Evolutionary conservation across 2,888 invertebrate species (phyloP), one percentile per base, ranked within the genome.

Genomic region (Diaprepes abbreviatus): DNA sequence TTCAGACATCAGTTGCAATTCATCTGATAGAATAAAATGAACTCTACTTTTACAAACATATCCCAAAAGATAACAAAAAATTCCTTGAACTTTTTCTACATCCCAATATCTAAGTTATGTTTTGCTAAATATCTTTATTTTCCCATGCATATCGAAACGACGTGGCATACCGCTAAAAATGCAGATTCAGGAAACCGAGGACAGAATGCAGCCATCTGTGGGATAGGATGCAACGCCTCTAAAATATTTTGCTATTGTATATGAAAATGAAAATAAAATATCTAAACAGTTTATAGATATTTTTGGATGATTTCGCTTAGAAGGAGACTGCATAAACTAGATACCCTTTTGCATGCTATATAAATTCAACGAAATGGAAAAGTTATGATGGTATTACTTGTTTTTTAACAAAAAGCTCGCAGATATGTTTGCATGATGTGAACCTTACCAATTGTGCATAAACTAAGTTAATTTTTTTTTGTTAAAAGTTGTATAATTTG

Each of bases 241-340:
- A 48, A 45, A 66, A 66, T 19, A 45, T 57, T 65, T 50, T 59
- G 66, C 58, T 66, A 58, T 66, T 59, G 66, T 58, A 52, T 66
- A 48, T 52, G 36, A 52, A 66, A 59, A 66, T 66, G 59, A 66
- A 66, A 66, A 66, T 66, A 38, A 31, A 50, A 66, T 28, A 38
- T 59, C 59, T 38, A 9, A 31, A 17, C 57, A 14, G 50, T 52
- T 66, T 66, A 48, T 52, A 12, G 66, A 59, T 50, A 52, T 66
- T 35, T 54, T 28, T 16, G 28, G 31, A 24, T 19, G 58, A 59
- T 17, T 66, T 59, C 28, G 59, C 21, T 19, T 2, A 3, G 17
- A 40, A 40, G 40, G 1, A 40, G 9, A 1, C 9, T 33, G 33
- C 6, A 7, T 10, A 40, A 19, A 17, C 40, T 19, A 17, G 19